These are phyloP conservation scores for Pterobdella sp. DNA, from an alignment of 2,888 invertebrate genomes.

Conservation along the genomic window DNA sequence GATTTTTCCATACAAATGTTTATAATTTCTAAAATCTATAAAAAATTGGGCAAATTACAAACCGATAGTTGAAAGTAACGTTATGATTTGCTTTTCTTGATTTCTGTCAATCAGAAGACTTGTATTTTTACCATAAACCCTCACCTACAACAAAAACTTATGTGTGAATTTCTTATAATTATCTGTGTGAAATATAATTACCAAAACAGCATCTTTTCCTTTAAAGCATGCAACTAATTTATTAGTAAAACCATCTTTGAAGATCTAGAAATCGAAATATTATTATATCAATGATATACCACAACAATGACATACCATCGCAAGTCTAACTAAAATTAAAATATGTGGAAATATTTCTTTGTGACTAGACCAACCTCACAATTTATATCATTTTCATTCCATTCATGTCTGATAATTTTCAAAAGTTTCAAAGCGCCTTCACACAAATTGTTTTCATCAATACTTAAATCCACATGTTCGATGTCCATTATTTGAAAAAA, in stretches of 20 bases:
- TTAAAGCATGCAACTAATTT: conserved; percentile 60
- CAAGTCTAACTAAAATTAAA: too few species aligned
- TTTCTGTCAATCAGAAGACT: conserved; percentile 78
- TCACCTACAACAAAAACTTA: conserved; percentile 67
- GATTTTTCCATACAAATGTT: too few species aligned
- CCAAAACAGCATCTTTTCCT: conserved; percentile 27
- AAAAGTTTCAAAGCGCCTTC: conserved; percentile 22
- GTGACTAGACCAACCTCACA: conserved; percentile 18
- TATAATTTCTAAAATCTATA: too few species aligned
- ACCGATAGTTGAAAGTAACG: conserved; percentile 56
- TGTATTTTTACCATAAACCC: conserved; percentile 86
- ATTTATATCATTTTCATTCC: conserved; percentile 25
- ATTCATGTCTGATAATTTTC: conserved; percentile 20
- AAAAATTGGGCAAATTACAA: not conserved
- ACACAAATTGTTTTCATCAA: conserved; percentile 16
- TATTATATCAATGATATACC: not conserved
- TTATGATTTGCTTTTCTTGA: conserved; percentile 57
- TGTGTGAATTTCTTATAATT: not conserved
- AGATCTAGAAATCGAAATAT: conserved; percentile 59
- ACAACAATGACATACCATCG: too few species aligned
- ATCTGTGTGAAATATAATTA: not conserved
- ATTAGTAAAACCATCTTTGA: conserved; percentile 89
- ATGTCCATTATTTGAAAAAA: conserved; percentile 9
- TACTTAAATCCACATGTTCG: conserved; percentile 7
- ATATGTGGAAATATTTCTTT: too few species aligned